Percentiles rank a stretch among this genome's conserved stretches.
Evolutionary conservation across 2,113 vertebrate genomes (phyloP).

Genomic region (Caranx melampygus): DNA sequence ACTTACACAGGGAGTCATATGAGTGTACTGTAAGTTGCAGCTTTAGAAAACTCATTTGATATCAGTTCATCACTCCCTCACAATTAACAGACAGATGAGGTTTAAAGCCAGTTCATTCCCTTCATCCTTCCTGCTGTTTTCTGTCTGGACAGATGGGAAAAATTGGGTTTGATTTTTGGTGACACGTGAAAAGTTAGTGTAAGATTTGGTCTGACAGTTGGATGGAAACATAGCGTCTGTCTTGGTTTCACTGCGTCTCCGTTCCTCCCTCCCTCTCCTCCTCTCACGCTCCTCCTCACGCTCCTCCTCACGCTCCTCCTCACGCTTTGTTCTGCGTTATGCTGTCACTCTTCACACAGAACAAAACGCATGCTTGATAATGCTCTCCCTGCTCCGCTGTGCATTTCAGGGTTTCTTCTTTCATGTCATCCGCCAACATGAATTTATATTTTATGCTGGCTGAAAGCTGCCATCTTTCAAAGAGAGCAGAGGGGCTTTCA

Average conservation of each 20-base stretch:
- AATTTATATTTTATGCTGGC: background rate
- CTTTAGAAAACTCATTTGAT: background rate
- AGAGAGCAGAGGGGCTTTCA: background rate
- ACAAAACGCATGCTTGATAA: conserved; percentile 37
- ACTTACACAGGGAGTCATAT: background rate
- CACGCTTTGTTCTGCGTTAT: conserved; percentile 20
- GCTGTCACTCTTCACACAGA: conserved; percentile 43
- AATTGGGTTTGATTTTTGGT: background rate
- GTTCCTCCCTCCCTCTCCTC: conserved; percentile 20
- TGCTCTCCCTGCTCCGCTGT: conserved; percentile 1
- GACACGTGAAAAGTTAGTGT: conserved; percentile 1
- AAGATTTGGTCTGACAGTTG: conserved; percentile 10
- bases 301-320: conserved; percentile 25
- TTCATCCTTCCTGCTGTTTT: background rate
- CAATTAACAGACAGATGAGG: background rate
- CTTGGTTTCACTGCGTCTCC: conserved; percentile 15
- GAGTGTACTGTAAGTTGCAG: background rate
- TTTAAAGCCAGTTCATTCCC: background rate
- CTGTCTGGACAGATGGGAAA: background rate
- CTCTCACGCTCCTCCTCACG: background rate
- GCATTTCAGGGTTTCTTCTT: conserved; percentile 17
- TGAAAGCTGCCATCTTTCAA: conserved; percentile 4
- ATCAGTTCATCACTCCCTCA: background rate
- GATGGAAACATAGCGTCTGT: conserved; percentile 29
- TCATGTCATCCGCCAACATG: conserved; percentile 2